Percentiles rank a stretch among this genome's conserved stretches.
Evolutionary conservation across 2,797 vertebrate species (phyloP).

Genomic region (Clarias fuscus): DNA sequence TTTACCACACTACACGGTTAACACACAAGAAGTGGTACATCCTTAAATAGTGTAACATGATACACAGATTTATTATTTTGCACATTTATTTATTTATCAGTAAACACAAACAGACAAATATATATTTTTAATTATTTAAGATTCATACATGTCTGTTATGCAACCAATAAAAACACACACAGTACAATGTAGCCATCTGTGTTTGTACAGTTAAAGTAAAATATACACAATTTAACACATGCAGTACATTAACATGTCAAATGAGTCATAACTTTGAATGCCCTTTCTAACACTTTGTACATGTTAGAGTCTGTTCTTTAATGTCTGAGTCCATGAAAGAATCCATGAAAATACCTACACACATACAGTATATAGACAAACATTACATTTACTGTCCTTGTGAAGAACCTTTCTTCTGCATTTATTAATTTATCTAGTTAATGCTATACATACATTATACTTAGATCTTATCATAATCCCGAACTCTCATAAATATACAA

Average conservation of each 20-base stretch:
- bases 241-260: neutral
- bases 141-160: neutral
- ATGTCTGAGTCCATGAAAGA: slow-evolving; percentile 30
- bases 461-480: neutral
- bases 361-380: neutral
- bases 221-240: neutral
- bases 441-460: neutral
- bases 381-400: neutral
- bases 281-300: slow-evolving; percentile 12
- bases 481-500: neutral
- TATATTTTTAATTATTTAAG: no score
- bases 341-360: neutral
- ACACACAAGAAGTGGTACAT: no score
- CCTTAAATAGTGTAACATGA: no score
- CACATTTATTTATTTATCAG: no score
- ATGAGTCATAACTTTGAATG: neutral
- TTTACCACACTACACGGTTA: no score
- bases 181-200: neutral
- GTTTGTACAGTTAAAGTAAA: slow-evolving; percentile 5
- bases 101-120: no score
- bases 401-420: neutral
- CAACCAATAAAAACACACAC: neutral
- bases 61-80: no score
- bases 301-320: slow-evolving; percentile 41
- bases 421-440: neutral